phyloP scores from a whole-genome alignment of 2,888 invertebrate species.

The Agonopterix alstromeriana region DNA sequence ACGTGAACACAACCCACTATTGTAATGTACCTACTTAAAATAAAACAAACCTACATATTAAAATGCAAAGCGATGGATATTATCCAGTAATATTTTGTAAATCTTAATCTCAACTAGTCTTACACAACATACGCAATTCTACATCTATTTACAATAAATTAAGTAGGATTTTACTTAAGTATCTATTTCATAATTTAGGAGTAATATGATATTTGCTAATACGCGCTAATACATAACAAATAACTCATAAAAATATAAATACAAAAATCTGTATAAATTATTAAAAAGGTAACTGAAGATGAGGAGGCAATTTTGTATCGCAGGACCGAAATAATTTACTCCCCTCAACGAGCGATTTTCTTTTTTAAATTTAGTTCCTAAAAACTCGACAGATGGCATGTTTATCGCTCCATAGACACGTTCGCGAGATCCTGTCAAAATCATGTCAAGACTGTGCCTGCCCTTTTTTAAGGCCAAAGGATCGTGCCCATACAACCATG shows the following conservation, averaged over 20 bases:
- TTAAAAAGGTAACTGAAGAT: too few relatives aligned
- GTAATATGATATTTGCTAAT: conserved; percentile 2
- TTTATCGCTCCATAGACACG: too few relatives aligned
- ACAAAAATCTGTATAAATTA: not conserved
- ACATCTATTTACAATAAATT: conserved; percentile 8
- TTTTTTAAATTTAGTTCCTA: too few relatives aligned
- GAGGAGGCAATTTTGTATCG: too few relatives aligned
- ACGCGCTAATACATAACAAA: conserved; percentile 1
- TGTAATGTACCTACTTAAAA: conserved; percentile 16
- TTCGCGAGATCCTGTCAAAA: too few relatives aligned
- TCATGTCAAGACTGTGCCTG: too few relatives aligned
- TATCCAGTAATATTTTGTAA: not conserved
- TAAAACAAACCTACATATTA: conserved; percentile 9
- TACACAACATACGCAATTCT: not conserved
- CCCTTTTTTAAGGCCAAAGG: too few relatives aligned
- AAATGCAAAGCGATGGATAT: conserved; percentile 22
- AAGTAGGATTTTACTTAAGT: conserved; percentile 8
- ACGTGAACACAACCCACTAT: conserved; percentile 20
- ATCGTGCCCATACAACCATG: too few relatives aligned
- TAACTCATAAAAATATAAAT: conserved; percentile 8
- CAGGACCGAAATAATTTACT: too few relatives aligned
- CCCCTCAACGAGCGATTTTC: too few relatives aligned
- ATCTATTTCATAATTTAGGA: conserved; percentile 1
- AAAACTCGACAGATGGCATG: too few relatives aligned
- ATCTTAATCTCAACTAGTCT: conserved; percentile 2